A percentile compares a stretch with the other conserved stretches of the same genome.
Evolutionary conservation across 64 coral and sea anemone genomes (phyloP).

Genomic region (Actinia equina): DNA sequence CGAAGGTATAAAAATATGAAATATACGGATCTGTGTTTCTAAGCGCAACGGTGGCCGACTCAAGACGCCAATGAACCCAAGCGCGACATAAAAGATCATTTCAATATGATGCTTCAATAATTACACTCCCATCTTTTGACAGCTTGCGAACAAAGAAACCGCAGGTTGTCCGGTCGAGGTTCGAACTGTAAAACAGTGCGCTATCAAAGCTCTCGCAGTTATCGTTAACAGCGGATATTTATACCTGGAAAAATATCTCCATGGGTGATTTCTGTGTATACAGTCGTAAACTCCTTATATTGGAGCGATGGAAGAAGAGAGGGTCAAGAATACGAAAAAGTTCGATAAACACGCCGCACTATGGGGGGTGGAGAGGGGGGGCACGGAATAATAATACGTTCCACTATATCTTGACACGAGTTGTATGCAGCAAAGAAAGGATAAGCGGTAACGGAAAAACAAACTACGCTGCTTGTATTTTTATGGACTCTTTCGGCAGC

Average conservation of each 20-base stretch:
- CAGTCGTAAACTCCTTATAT: background rate
- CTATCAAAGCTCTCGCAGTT: background rate
- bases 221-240: background rate
- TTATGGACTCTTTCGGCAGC: background rate
- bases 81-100: background rate
- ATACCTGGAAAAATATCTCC: background rate
- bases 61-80: background rate
- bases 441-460: background rate
- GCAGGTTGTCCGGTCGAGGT: background rate
- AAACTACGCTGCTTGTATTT: background rate
- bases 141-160: background rate
- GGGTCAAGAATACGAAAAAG: background rate
- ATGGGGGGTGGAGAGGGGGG: background rate
- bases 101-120: background rate
- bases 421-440: background rate
- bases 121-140: slow-evolving; percentile 12
- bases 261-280: background rate
- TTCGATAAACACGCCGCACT: background rate
- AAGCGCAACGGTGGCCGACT: background rate
- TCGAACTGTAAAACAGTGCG: background rate
- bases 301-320: background rate
- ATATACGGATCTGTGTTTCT: background rate
- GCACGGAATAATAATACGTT: background rate
- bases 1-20: background rate
- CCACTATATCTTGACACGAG: background rate